These are phyloP conservation scores for Hirudinaria manillensis DNA, from an alignment of 2,888 invertebrate species.

Conservation along the genomic window DNA sequence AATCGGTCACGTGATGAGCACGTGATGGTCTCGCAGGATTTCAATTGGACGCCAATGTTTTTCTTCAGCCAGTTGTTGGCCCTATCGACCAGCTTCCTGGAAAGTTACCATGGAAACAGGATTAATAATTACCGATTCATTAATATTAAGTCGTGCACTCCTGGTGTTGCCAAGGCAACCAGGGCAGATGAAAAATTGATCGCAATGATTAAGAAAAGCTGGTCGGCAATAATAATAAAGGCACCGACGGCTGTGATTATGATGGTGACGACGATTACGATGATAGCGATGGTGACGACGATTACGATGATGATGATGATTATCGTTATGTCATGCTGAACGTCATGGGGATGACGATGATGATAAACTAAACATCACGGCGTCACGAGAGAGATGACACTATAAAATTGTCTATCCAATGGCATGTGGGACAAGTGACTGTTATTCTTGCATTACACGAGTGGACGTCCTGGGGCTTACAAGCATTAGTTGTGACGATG, in stretches of 20 bases:
- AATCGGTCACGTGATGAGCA: slow-evolving; percentile 30
- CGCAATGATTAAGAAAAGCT: too few relatives aligned
- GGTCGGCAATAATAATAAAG: neutral
- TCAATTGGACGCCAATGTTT: slow-evolving; percentile 28
- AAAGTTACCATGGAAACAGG: neutral
- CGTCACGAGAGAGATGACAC: too few relatives aligned
- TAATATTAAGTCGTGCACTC: neutral
- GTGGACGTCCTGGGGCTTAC: too few relatives aligned
- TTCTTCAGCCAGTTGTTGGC: slow-evolving; percentile 37
- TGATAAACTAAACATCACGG: neutral
- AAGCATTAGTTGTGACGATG: slow-evolving; percentile 1
- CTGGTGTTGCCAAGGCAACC: neutral
- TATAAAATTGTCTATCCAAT: too few relatives aligned
- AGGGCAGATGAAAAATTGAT: neutral
- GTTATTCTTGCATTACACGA: too few relatives aligned
- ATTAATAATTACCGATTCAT: neutral
- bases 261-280: slow-evolving; percentile 1
- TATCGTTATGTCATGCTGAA: neutral
- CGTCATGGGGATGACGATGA: slow-evolving; percentile 1
- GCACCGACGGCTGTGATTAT: neutral
- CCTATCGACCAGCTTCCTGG: slow-evolving; percentile 32
- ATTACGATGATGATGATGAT: neutral
- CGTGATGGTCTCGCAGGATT: slow-evolving; percentile 35
- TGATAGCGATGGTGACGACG: slow-evolving; percentile 3
- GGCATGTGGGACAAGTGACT: too few relatives aligned